phyloP scores from a whole-genome alignment of 2,113 vertebrate species.

The Gadus macrocephalus region DNA sequence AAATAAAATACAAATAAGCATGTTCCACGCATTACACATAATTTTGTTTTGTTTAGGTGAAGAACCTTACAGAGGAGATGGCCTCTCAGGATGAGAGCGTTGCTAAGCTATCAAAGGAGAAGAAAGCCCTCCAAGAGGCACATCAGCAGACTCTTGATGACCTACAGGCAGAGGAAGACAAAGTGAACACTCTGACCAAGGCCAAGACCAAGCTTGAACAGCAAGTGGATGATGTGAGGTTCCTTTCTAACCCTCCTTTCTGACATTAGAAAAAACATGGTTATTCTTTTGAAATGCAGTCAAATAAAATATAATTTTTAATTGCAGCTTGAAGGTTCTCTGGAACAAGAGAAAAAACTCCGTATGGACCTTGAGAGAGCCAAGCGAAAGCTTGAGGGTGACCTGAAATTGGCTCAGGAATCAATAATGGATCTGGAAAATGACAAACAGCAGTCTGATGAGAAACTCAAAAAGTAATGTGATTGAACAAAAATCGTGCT shows the following conservation, averaged over 20 bases:
- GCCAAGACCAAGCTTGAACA: conserved; percentile 36
- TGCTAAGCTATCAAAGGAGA: conserved; percentile 72
- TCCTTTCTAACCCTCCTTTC: too few species aligned
- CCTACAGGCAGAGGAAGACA: conserved; percentile 67
- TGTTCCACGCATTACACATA: not conserved
- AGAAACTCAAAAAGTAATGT: too few species aligned
- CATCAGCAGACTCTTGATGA: conserved; percentile 74
- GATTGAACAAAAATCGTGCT: too few species aligned
- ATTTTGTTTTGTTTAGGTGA: conserved; percentile 25
- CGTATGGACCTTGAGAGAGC: conserved; percentile 61
- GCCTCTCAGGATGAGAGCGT: conserved; percentile 67
- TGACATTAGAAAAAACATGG: too few species aligned
- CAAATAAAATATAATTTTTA: too few species aligned
- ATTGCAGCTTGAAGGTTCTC: too few species aligned
- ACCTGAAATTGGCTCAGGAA: conserved; percentile 63
- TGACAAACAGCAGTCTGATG: too few species aligned
- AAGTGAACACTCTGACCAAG: too few species aligned
- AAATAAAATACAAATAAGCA: too few species aligned
- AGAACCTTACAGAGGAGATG: conserved; percentile 52
- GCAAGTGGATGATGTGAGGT: conserved; percentile 47
- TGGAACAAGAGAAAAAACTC: conserved; percentile 51
- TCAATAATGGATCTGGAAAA: too few species aligned
- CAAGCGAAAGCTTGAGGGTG: conserved; percentile 56
- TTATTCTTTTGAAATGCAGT: too few species aligned
- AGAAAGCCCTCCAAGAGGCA: conserved; percentile 71